These are phyloP conservation scores for Cheilosia soror DNA, from an alignment of 2,888 invertebrate genomes.

Conservation along the genomic window DNA sequence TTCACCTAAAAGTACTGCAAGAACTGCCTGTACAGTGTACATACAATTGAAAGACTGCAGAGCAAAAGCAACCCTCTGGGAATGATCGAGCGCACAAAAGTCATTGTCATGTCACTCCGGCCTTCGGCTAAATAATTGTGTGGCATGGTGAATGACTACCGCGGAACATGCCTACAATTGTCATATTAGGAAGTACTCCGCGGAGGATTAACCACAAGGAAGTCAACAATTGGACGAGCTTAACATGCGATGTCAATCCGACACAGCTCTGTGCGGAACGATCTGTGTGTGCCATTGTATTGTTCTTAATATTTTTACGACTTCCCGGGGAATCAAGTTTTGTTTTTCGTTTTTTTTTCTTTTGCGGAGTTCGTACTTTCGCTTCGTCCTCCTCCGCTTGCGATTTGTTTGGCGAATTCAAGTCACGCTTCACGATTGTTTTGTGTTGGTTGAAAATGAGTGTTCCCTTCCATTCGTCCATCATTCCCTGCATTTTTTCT, in stretches of 20 bases:
- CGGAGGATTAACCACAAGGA: conserved; percentile 55
- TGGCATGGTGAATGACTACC: conserved; percentile 63
- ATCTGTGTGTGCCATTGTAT: conserved; percentile 61
- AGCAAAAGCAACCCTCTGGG: conserved; percentile 61
- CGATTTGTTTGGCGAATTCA: conserved; percentile 50
- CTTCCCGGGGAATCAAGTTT: conserved; percentile 57
- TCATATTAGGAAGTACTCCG: conserved; percentile 70
- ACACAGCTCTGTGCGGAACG: conserved; percentile 43
- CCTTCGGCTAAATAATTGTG: conserved; percentile 57
- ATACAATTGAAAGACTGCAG: conserved; percentile 22
- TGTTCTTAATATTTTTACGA: conserved; percentile 72
- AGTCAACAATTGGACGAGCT: conserved; percentile 59
- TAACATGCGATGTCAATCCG: conserved; percentile 65
- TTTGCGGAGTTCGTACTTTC: conserved; percentile 11
- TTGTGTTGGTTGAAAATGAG: conserved; percentile 31
- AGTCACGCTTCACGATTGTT: conserved; percentile 60
- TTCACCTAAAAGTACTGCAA: conserved; percentile 46
- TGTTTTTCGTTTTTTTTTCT: conserved; percentile 37
- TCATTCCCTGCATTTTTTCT: neutral
- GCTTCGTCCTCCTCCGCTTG: neutral
- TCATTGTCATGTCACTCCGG: conserved; percentile 71
- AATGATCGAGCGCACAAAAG: conserved; percentile 61
- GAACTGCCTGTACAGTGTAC: conserved; percentile 14
- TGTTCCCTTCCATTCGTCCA: neutral
- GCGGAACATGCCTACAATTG: conserved; percentile 71